Evolutionary conservation across 2,113 vertebrate genomes (phyloP), one percentile per base, ranked within the genome.

Genomic region (Dipodomys ordii): DNA sequence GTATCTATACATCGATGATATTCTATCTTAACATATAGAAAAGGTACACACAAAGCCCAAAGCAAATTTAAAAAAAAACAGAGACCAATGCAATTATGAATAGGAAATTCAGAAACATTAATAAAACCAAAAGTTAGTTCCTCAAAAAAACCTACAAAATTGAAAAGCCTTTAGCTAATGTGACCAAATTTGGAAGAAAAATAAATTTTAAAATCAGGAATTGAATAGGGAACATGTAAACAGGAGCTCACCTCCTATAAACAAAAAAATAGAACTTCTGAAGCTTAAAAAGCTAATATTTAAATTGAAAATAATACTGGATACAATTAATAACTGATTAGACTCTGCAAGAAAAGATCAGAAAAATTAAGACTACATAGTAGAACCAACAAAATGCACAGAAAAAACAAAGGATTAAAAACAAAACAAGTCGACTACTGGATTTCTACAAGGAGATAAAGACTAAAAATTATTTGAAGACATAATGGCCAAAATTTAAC

Each of bases 361-460:
- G 27, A 62, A 92, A 74, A 90, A 11, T 87, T 86, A 94, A 92
- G 25, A 81, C 30, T 86, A 90, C 60, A 44, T 25, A 87, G 90
- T 4, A 62, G 32, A 90, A 87, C 18, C 6, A 20, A 92, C 87
- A 53, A 72, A 35, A 83, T 79, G 19, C 28, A 73, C 0, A 78
- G 10, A 49, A 79, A 19, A 80, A 49, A 46, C 79, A 84, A 46
- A 46, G 74, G 80, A 81, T 20, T 71, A 64, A 94, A 85, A 86
- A 67, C 10, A 65, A 88, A n/a, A 49, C 49, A 49, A 49, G 12
- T 49, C 12, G 23, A 80, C n/a, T 22, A 83, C 12, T 79, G 67
- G 25, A 68, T 22, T 68, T 20, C 4, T 6, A 74, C 18, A 92
- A 92, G 35, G 27, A 93, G 27, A 83, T 25, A n/a, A 78, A 83